A percentile compares a stretch with the other conserved stretches of the same genome.
Evolutionary conservation across 2,888 invertebrate genomes (phyloP).

Genomic region (Strigamia crassipes): DNA sequence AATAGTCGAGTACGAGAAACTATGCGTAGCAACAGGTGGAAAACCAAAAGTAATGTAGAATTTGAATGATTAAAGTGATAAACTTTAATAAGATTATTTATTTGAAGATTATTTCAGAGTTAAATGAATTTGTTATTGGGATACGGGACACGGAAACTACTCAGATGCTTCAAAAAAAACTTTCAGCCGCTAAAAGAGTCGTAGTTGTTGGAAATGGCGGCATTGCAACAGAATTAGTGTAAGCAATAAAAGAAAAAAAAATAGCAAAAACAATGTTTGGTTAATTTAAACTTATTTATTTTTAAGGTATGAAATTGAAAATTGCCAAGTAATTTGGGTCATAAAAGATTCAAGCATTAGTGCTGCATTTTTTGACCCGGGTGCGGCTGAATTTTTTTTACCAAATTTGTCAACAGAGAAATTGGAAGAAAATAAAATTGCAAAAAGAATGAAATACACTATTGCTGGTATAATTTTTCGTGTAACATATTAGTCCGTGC

Average conservation of each 20-base stretch:
- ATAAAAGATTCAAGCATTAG: slow-evolving; percentile 91
- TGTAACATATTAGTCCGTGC: background rate
- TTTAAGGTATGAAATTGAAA: slow-evolving; percentile 73
- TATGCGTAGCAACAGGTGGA: slow-evolving; percentile 92
- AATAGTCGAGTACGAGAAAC: slow-evolving; percentile 71
- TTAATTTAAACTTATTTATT: background rate
- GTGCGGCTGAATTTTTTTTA: slow-evolving; percentile 91
- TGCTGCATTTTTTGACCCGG: slow-evolving; percentile 92
- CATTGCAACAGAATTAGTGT: slow-evolving; percentile 94
- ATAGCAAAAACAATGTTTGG: background rate
- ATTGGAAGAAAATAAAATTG: slow-evolving; percentile 50
- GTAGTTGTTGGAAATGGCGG: slow-evolving; percentile 96
- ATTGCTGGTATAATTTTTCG: slow-evolving; percentile 48
- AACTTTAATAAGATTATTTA: background rate
- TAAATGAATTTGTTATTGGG: slow-evolving; percentile 71
- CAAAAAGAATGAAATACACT: slow-evolving; percentile 71
- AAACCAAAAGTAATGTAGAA: slow-evolving; percentile 68
- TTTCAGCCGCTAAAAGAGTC: slow-evolving; percentile 72
- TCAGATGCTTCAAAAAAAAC: slow-evolving; percentile 70
- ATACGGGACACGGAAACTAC: slow-evolving; percentile 96
- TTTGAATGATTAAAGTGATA: background rate
- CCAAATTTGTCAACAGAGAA: slow-evolving; percentile 51
- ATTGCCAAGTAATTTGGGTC: slow-evolving; percentile 88
- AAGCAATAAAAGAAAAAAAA: slow-evolving; percentile 50
- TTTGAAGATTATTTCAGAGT: slow-evolving; percentile 53